Evolutionary conservation across 1,140 invertebrate genomes (phyloP).

Genomic region (Drosophila athabasca): DNA sequence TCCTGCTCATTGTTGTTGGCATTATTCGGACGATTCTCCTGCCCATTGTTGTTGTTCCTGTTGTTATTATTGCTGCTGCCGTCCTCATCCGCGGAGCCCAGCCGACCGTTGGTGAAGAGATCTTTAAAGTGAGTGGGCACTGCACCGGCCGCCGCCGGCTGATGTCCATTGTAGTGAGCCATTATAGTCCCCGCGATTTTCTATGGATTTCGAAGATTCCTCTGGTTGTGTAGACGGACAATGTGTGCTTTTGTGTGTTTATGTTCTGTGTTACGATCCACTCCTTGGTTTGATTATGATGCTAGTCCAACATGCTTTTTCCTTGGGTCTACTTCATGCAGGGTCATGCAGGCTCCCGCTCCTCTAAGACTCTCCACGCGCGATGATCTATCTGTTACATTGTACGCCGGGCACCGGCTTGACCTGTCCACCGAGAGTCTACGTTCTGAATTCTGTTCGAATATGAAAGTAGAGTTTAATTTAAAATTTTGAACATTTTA

Average conservation of each 20-base stretch:
- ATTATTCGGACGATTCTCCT: constrained; percentile 42
- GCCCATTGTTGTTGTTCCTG: constrained; percentile 15
- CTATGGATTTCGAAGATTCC: not conserved
- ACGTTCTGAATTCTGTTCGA: constrained; percentile 26
- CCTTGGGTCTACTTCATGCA: not conserved
- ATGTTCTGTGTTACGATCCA: constrained; percentile 29
- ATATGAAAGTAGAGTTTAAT: not conserved
- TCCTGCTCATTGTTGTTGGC: constrained; percentile 38
- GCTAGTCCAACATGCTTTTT: constrained; percentile 56
- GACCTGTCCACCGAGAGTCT: constrained; percentile 16
- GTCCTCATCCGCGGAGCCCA: constrained; percentile 57
- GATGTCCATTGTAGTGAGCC: constrained; percentile 68
- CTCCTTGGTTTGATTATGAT: constrained; percentile 10
- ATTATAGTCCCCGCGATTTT: constrained; percentile 50
- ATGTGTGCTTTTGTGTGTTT: not conserved
- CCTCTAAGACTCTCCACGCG: constrained; percentile 5
- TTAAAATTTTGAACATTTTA: constrained; percentile 25
- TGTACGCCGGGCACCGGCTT: constrained; percentile 22
- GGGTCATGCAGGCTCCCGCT: constrained; percentile 10
- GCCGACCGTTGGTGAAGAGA: constrained; percentile 66
- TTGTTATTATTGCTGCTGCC: constrained; percentile 19
- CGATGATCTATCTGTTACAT: constrained; percentile 51
- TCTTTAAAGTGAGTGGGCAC: constrained; percentile 74
- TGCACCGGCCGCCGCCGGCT: constrained; percentile 23
- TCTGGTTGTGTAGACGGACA: not conserved